A percentile compares a stretch with the other conserved stretches of the same genome.
These are phyloP conservation scores for Lepisosteus oculatus DNA, from an alignment of 2,113 vertebrate genomes.

Conservation along the genomic window DNA sequence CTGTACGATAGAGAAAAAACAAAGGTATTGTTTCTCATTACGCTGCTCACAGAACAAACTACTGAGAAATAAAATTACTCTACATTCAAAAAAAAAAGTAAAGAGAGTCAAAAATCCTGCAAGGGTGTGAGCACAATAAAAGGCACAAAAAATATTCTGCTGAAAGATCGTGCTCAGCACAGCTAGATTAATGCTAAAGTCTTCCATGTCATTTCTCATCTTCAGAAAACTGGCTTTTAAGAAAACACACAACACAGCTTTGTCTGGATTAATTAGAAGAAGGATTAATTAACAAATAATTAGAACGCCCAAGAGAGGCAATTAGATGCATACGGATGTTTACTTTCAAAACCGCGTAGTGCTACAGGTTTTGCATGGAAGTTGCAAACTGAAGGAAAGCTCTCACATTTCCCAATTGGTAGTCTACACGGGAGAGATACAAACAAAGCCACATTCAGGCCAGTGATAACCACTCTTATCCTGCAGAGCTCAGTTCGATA, in stretches of 20 bases:
- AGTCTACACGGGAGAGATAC: no score
- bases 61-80: neutral
- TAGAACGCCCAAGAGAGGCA: slow-evolving; percentile 48
- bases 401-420: no score
- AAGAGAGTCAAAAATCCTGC: neutral
- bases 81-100: neutral
- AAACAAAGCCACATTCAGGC: no score
- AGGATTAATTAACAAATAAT: slow-evolving; percentile 53
- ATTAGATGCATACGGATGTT: slow-evolving; percentile 61
- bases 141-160: slow-evolving; percentile 9
- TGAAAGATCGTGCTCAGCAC: slow-evolving; percentile 11
- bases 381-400: no score
- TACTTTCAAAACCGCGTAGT: slow-evolving; percentile 49
- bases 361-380: slow-evolving; percentile 1
- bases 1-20: neutral
- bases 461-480: no score
- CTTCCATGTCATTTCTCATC: slow-evolving; percentile 47
- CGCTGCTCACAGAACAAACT: neutral
- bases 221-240: slow-evolving; percentile 29
- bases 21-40: no score
- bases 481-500: no score
- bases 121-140: slow-evolving; percentile 3
- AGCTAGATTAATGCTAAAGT: slow-evolving; percentile 26
- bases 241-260: slow-evolving; percentile 36
- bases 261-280: slow-evolving; percentile 52